Conservation (phyloP, 2,888 invertebrate genomes). For the Prenolepis imparis region DNA sequence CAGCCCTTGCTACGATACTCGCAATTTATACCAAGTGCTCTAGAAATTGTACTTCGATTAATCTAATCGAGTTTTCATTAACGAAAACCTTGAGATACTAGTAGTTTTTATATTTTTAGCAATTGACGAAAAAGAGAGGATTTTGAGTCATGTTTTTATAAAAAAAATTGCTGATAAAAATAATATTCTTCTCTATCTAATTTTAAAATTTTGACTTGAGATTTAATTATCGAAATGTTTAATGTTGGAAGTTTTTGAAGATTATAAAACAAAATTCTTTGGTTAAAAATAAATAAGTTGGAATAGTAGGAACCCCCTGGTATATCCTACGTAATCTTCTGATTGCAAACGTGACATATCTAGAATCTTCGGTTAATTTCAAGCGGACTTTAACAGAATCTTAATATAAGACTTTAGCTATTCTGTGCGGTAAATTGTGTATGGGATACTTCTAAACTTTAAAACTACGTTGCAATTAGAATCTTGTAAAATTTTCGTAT, state of each 20-base stretch:
- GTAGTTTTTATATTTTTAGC: background rate
- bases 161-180: background rate
- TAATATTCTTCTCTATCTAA: background rate
- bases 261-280: background rate
- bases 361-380: constrained; percentile 42
- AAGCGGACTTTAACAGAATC: constrained; percentile 26
- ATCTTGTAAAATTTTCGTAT: constrained; percentile 18
- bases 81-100: background rate
- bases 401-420: constrained; percentile 15
- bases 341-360: constrained; percentile 37
- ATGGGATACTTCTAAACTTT: constrained; percentile 29
- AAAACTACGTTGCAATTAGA: constrained; percentile 2
- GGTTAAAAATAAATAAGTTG: constrained; percentile 1
- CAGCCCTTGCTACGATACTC: constrained; percentile 11
- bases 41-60: background rate
- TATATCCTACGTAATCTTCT: constrained; percentile 7
- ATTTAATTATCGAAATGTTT: background rate
- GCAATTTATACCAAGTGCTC: constrained; percentile 24
- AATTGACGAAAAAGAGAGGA: background rate
- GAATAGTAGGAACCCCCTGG: background rate
- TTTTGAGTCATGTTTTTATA: background rate
- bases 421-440: background rate
- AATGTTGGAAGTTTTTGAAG: background rate
- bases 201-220: background rate
- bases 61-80: constrained; percentile 12